Percentiles rank a stretch among this genome's conserved stretches.
phyloP scores from a whole-genome alignment of 2,113 vertebrate genomes.

The Phrynosoma blainvillii region DNA sequence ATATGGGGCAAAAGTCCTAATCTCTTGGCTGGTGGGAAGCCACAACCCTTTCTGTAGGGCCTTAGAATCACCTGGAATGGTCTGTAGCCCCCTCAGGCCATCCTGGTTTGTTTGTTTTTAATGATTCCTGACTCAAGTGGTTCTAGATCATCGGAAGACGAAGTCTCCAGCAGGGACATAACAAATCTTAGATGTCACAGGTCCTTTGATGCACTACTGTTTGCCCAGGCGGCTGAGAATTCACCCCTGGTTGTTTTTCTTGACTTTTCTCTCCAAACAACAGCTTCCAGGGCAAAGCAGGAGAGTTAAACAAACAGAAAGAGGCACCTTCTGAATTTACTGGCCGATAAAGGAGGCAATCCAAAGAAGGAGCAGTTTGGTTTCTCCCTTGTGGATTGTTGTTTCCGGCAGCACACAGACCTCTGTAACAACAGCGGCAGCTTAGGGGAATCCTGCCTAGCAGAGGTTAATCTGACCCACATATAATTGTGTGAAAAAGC shows the following conservation, averaged over 20 bases:
- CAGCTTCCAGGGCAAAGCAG: neutral
- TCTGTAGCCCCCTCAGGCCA: no score
- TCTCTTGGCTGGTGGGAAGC: no score
- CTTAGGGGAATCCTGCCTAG: slow-evolving; percentile 63
- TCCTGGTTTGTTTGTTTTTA: no score
- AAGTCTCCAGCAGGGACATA: no score
- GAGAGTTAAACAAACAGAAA: no score
- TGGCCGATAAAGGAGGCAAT: neutral
- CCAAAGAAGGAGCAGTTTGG: neutral
- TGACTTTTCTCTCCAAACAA: neutral
- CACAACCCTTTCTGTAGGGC: no score
- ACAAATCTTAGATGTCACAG: neutral
- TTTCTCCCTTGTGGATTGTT: slow-evolving; percentile 24
- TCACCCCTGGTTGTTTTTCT: neutral
- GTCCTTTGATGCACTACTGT: neutral
- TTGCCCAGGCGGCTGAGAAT: neutral
- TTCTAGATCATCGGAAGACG: no score
- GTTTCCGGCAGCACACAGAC: neutral
- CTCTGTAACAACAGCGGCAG: slow-evolving; percentile 27
- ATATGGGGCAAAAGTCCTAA: no score
- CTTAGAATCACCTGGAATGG: no score
- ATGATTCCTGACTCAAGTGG: no score
- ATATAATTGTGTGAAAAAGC: slow-evolving; percentile 73
- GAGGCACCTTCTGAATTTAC: no score
- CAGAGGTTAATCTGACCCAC: slow-evolving; percentile 79